Evolutionary conservation across 2,888 invertebrate genomes (phyloP).

Genomic region (Galeruca laticollis): DNA sequence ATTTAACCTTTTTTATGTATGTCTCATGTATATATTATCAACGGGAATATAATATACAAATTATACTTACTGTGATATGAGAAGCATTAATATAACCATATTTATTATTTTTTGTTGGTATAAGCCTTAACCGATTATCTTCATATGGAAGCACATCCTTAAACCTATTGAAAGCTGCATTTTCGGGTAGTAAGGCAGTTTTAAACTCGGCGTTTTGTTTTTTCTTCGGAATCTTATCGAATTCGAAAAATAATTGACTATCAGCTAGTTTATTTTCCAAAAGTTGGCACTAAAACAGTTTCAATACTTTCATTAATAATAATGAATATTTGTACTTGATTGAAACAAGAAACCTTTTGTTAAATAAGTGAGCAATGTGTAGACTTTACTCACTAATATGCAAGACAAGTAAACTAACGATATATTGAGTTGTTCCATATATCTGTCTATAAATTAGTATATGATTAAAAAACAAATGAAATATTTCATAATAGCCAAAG

Average conservation of each 20-base stretch:
- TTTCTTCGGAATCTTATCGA: conserved; percentile 86
- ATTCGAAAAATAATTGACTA: conserved; percentile 83
- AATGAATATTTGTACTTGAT: too few relatives aligned
- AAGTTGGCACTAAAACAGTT: conserved; percentile 71
- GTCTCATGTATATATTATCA: conserved; percentile 1
- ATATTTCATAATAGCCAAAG: too few relatives aligned
- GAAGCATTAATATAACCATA: conserved; percentile 95
- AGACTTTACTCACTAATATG: too few relatives aligned
- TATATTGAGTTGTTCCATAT: too few relatives aligned
- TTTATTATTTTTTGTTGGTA: conserved; percentile 85
- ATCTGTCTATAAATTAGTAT: too few relatives aligned
- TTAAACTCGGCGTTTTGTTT: conserved; percentile 78
- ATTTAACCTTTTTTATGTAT: background rate
- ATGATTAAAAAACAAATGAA: too few relatives aligned
- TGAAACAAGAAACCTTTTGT: too few relatives aligned
- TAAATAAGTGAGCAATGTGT: too few relatives aligned
- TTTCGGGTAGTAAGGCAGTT: conserved; percentile 81
- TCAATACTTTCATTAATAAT: background rate
- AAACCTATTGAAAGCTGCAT: conserved; percentile 69
- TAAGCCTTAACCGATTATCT: conserved; percentile 86
- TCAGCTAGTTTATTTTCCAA: conserved; percentile 78
- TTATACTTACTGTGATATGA: conserved; percentile 79
- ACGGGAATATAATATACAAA: conserved; percentile 13
- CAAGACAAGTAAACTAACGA: too few relatives aligned
- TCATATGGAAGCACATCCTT: conserved; percentile 90